Percentiles rank a stretch among this genome's conserved stretches.
Conservation (phyloP, 2,113 vertebrate species). For the Henicopernis longicauda region DNA sequence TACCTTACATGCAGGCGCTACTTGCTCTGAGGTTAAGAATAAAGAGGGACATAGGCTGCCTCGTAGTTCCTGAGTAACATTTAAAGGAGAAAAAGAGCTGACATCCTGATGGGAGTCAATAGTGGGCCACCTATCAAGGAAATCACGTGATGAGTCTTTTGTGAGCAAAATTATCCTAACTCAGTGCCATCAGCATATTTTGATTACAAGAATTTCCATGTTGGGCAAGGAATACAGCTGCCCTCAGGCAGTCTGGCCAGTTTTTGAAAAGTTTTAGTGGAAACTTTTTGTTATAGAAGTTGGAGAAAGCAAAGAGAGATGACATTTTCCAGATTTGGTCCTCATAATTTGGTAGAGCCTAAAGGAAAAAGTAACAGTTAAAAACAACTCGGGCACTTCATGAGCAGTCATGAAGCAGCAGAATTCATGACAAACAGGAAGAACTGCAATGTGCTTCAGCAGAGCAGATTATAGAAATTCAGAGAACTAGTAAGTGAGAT, state of each 20-base stretch:
- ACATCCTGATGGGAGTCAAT: neutral
- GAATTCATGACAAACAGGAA: constrained; percentile 30
- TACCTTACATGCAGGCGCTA: neutral
- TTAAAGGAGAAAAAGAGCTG: neutral
- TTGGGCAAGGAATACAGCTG: neutral
- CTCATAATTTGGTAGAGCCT: neutral
- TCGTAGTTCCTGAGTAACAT: neutral
- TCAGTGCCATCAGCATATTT: neutral
- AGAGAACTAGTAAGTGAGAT: constrained; percentile 41
- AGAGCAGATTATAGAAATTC: constrained; percentile 31
- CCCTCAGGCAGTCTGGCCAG: neutral
- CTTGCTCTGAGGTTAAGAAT: neutral
- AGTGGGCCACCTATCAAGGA: neutral
- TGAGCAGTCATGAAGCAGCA: neutral
- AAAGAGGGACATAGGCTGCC: neutral
- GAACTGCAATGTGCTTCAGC: neutral
- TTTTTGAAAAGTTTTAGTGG: neutral
- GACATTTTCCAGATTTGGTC: neutral
- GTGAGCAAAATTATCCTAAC: neutral
- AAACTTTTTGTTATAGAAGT: neutral
- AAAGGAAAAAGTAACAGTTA: neutral
- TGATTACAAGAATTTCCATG: neutral
- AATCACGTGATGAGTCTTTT: neutral
- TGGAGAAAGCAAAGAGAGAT: neutral
- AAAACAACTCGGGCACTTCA: neutral